phyloP scores from a whole-genome alignment of 1,140 invertebrate species.

The Scaptodrosophila lebanonensis region DNA sequence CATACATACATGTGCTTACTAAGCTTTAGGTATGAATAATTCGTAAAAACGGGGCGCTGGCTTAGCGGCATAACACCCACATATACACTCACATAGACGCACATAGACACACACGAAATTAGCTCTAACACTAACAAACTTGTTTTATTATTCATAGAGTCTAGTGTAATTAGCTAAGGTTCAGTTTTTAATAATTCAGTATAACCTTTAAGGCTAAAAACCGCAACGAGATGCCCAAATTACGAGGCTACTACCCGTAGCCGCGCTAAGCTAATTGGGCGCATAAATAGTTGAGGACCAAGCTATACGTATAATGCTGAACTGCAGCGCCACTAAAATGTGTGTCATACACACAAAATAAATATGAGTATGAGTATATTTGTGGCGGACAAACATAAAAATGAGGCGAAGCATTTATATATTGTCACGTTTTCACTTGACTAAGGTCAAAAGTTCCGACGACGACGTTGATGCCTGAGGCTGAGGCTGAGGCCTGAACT shows the following conservation, averaged over 20 bases:
- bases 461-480: background rate
- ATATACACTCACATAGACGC: too few relatives aligned
- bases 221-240: slow-evolving; percentile 4
- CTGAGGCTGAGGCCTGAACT: slow-evolving; percentile 45
- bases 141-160: slow-evolving; percentile 31
- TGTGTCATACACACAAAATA: slow-evolving; percentile 11
- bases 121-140: too few relatives aligned
- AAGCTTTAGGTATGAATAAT: too few relatives aligned
- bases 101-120: too few relatives aligned
- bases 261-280: slow-evolving; percentile 40
- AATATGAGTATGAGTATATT: too few relatives aligned
- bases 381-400: slow-evolving; percentile 10
- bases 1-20: too few relatives aligned
- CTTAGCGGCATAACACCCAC: too few relatives aligned
- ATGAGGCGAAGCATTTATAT: slow-evolving; percentile 18
- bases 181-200: slow-evolving; percentile 58
- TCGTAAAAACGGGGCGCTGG: too few relatives aligned
- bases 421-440: slow-evolving; percentile 64
- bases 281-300: slow-evolving; percentile 29
- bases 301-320: too few relatives aligned
- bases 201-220: slow-evolving; percentile 25
- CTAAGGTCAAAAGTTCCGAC: slow-evolving; percentile 66
- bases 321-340: slow-evolving; percentile 1
- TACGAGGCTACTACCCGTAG: too few relatives aligned
- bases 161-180: slow-evolving; percentile 34